These are phyloP conservation scores for Probosciger aterrimus DNA, from an alignment of 2,113 vertebrate genomes.

Conservation along the genomic window DNA sequence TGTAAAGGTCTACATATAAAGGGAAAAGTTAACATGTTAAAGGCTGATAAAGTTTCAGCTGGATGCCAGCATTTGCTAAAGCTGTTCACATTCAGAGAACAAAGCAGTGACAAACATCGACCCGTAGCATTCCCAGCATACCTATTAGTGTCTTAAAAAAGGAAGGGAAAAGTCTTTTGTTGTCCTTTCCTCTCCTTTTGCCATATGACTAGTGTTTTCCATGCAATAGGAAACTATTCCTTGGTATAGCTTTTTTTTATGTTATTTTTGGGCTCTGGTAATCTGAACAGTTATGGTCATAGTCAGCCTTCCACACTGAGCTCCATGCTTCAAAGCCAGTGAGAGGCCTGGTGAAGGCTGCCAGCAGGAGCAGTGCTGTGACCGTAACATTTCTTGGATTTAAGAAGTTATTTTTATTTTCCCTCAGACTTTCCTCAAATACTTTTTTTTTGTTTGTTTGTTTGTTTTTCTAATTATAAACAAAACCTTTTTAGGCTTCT, in stretches of 20 bases:
- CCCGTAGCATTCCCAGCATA: conserved; percentile 91
- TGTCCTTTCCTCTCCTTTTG: conserved; percentile 81
- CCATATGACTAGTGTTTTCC: conserved; percentile 88
- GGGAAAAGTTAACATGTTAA: conserved; percentile 87
- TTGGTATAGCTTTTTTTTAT: conserved; percentile 77
- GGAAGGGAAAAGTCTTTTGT: conserved; percentile 77
- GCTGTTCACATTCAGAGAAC: conserved; percentile 83
- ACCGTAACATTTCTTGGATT: conserved; percentile 81
- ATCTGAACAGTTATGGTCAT: conserved; percentile 74
- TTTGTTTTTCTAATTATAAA: conserved; percentile 80
- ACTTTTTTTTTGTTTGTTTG: conserved; percentile 60
- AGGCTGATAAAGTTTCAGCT: conserved; percentile 84
- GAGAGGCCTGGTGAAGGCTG: conserved; percentile 7
- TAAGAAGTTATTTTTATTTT: conserved; percentile 68
- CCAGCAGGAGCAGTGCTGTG: conserved; percentile 73
- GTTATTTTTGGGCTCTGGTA: conserved; percentile 80
- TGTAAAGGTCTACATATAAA: conserved; percentile 93
- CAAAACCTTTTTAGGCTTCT: conserved; percentile 80
- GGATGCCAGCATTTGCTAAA: conserved; percentile 77
- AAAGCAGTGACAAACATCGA: conserved; percentile 78
- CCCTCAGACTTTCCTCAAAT: conserved; percentile 64
- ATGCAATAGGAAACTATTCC: conserved; percentile 81
- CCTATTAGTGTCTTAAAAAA: conserved; percentile 95
- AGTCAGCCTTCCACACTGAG: conserved; percentile 44
- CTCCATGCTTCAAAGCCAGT: conserved; percentile 17